Base-by-base conservation (phyloP, 2,888 invertebrate genomes). In the Cryptocephalus primarius region DNA sequence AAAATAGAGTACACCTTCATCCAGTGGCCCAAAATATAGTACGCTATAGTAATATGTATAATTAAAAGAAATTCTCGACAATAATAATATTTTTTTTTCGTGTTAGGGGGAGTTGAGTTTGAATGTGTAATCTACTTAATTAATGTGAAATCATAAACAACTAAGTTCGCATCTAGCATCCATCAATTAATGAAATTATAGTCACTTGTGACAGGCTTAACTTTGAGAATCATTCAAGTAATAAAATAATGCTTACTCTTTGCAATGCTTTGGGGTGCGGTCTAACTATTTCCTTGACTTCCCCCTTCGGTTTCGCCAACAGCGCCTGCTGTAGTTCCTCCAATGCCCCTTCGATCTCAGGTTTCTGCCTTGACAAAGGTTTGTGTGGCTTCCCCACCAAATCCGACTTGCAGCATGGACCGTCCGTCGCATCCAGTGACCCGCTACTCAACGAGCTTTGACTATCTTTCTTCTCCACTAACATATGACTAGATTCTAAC, bases 241-340 rank as follows among this genome's bases (percentile, higher is more conserved):
- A 40, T 12, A 6, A 36, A 36, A 1, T 32, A 32, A 2, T 62
- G 1, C 75, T 75, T 33, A 81, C 78, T 42, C 82, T 71, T 6
- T 79, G 75, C 14, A 82, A 58, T 1, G 78, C 75, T 50, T 82
- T 72, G 2, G 83, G 82, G 55, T 84, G 82, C 13, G 81, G 82
- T 46, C 80, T 67, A 1, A 48, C 50, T 10, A 72, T 57, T 12
- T 43, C 43, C 36, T 34, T 31, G 10, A 13, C 31, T 9, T 11
- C 32, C 33, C 13, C 13, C 9, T 32, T 22, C 13, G 32, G 13
- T 10, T 9, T 42, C 33, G 42, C 32, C 32, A 13, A 13, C 12
- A 42, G 42, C 22, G 9, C 9, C 11, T 56, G 56, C 4, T 53
- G 48, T 12, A 47, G 36, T 32, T 56, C 58, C 9, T 44, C 47